Evolutionary conservation across 2,888 invertebrate species (phyloP), one percentile per base, ranked within the genome.

Genomic region (Polyploca ridens): DNA sequence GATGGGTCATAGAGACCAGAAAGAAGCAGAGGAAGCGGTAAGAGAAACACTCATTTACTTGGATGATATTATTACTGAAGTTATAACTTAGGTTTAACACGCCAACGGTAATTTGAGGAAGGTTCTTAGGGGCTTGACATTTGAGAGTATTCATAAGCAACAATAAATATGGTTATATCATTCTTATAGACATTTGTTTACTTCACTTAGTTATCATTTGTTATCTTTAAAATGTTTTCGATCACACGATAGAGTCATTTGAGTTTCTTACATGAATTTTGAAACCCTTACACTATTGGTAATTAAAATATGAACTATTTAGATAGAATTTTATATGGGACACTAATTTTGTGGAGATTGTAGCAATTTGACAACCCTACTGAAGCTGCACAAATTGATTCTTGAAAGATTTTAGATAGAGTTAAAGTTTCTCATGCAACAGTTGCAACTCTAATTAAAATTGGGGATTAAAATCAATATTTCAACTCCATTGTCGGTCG

Each of bases 11-110:
- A 94, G 95, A 69, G 96, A 96, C 84, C 98, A 98, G 90, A 95
- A 96, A 78, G 97, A 97, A 83, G 98, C 98, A 64, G 97, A 97
- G 81, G 94, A 96, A 82, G 96, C 96, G 95, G 97, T 98, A 93
- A 96, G 91, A 67, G 33, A 63, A 58, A 49, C 35, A 63, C 69
- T 68, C 38, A 16, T 35, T 11, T 19, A 54, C 16, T n/a, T 54
- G 10, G 54, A 10, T 19, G 54, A 54, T 19, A 5, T 14, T 54
- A 10, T 19, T 2, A 14, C 5, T 7, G 14, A n/a, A 49, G 46
- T n/a, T 5, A n/a, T 59, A 4, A 27, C 19, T 35, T 2, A 35
- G 1, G n/a, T 8, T 59, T 59, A 35, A 10, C 59, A 35, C 35
- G 27, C 14, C 33, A n/a, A 38, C 16, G 59, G 16, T n/a, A 59